Base-by-base conservation (phyloP, 2,797 vertebrate species). In the Pipistrellus pipistrellus region DNA sequence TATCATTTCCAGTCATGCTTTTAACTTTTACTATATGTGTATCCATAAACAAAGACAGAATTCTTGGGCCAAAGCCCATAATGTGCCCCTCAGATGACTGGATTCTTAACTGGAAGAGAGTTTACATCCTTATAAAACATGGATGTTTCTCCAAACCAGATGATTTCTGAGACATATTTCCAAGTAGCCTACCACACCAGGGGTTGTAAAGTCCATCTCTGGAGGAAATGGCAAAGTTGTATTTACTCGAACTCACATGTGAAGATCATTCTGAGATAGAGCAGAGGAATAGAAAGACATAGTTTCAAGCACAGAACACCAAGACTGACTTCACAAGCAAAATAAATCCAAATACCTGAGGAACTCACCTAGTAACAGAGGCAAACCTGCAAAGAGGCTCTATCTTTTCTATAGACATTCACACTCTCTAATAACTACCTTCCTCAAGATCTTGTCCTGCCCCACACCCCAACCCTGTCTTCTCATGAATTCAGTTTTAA, bases 101-200 rank as follows among this genome's bases (percentile, higher is more conserved):
- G 77, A 95, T 84, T 80, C 73, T 81, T 97, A 91, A 95, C 84
- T 86, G 38, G 69, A 44, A 75, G 64, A 91, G 76, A 94, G 57
- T 96, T 96, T 95, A 97, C 87, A 90, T 75, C 84, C 95, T 87
- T 95, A 96, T 97, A 95, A 96, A 96, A 96, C 85, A 93, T 93
- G 81, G 85, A 81, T 91, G 90, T 94, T 97, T 96, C 87, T 41
- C 82, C 87, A 95, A 95, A 95, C 87, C 96, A 97, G 96, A 97
- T 97, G 94, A 95, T 64, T 91, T 95, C 93, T 95, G 87, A 95
- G 93, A 94, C 81, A 76, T 90, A 89, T 90, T 91, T 96, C 90
- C 93, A 95, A 95, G 91, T 81, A 94, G 83, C 64, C 69, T 89
- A 87, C 88, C 81, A 92, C 64, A 77, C 69, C 93, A 93, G 69